phyloP scores from a whole-genome alignment of 2,797 vertebrate genomes.

The Cuculus canorus region DNA sequence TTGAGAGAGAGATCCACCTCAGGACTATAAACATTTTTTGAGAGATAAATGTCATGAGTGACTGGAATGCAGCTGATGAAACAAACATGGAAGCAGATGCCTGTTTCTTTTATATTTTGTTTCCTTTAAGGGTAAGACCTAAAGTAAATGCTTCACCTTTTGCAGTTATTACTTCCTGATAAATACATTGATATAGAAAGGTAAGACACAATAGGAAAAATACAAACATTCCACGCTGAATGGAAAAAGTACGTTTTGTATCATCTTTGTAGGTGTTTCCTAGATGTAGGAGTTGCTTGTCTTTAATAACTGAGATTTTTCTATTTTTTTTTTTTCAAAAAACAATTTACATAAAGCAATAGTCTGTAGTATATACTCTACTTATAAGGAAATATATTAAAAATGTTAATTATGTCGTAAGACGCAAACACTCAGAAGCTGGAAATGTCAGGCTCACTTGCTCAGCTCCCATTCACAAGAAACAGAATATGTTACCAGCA shows the following conservation, averaged over 20 bases:
- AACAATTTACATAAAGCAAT: background rate
- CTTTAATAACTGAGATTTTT: background rate
- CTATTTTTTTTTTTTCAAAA: background rate
- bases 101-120: background rate
- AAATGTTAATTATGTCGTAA: background rate
- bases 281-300: background rate
- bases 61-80: background rate
- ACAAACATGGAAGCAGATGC: background rate
- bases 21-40: background rate
- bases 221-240: background rate
- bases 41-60: background rate
- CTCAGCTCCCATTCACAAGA: background rate
- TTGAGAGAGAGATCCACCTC: background rate
- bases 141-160: background rate
- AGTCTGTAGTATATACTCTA: background rate
- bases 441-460: background rate
- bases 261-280: background rate
- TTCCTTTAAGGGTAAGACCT: background rate
- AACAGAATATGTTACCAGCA: background rate
- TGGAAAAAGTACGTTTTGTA: background rate
- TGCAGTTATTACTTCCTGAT: background rate
- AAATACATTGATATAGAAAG: background rate
- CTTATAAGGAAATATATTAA: background rate
- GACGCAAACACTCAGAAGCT: background rate
- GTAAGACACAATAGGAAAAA: background rate